Evolutionary conservation across 2,888 invertebrate genomes (phyloP).

Genomic region (Heliconius hortense): DNA sequence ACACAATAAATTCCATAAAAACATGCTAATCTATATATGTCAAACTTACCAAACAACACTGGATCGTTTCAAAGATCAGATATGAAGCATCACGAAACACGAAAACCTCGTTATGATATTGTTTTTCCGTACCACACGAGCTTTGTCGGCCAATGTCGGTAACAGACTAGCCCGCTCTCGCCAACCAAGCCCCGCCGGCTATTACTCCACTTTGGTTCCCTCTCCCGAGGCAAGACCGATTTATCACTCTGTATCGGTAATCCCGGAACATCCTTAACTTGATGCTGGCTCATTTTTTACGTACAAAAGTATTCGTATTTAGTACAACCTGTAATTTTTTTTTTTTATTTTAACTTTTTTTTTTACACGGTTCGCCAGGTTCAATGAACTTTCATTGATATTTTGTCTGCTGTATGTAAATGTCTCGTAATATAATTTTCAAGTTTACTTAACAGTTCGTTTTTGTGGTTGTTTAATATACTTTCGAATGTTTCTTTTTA

Average conservation of each 20-base stretch:
- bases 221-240: conserved; percentile 72
- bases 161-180: conserved; percentile 64
- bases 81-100: conserved; percentile 40
- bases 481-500: background rate
- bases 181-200: conserved; percentile 67
- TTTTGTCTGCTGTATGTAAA: conserved; percentile 15
- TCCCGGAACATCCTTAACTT: conserved; percentile 42
- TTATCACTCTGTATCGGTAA: conserved; percentile 64
- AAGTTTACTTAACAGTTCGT: conserved; percentile 16
- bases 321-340: background rate
- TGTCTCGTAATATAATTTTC: conserved; percentile 7
- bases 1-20: background rate
- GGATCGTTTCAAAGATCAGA: conserved; percentile 24
- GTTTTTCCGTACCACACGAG: conserved; percentile 52
- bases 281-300: conserved; percentile 36
- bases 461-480: conserved; percentile 17
- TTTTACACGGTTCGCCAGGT: background rate
- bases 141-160: conserved; percentile 65
- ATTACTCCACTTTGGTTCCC: conserved; percentile 75
- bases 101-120: conserved; percentile 43
- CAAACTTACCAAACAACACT: conserved; percentile 32
- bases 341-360: too few species aligned
- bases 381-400: conserved; percentile 26
- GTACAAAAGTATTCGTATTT: conserved; percentile 11
- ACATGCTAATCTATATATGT: background rate